Base-by-base conservation (phyloP, 2,113 vertebrate genomes). In the Sturnira hondurensis region DNA sequence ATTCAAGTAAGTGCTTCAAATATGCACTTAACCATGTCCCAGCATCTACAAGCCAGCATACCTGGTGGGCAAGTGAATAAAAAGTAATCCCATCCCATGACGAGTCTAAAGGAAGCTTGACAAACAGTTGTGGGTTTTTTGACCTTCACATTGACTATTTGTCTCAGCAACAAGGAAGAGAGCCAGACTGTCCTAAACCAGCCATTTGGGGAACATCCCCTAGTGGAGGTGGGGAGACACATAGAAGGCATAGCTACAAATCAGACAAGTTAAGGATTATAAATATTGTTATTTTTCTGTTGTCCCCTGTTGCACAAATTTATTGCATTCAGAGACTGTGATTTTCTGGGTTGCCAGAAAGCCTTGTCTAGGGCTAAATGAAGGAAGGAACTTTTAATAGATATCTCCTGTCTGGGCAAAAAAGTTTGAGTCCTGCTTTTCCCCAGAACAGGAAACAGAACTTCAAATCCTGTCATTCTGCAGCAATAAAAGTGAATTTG, bases 181-280 rank as follows among this genome's bases (percentile, higher is more conserved):
- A 86, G 16, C 14, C 45, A 19, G 4, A 5, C 11, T 71, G 9
- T 36, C 65, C 41, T 73, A 45, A 50, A 43, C 24, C 43, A 93
- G 24, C 24, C 41, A 11, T 2, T 0, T 3, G 7, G 19, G 10
- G 19, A 1, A 20, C 36, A 4, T 19, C 47, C 45, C 87, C 43
- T 68, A 16, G 13, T 3, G 41, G 20, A 78, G 13, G 36, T 33
- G 15, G 31, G 5, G 28, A 56, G 33, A 58, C 52, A 56, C 16
- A 3, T 4, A 36, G 43, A 33, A 56, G n/a, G 24, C 33, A 2
- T 7, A 13, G n/a, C 12, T 43, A 7, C 10, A 70, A 43, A 41
- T 63, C 28, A 26, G 74, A n/a, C 3, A 10, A 56, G 82, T 84
- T 15, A 70, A 45, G 22, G 36, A 20, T 58, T 50, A 3, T 24